These are phyloP conservation scores for Champsocephalus gunnari DNA, from an alignment of 2,797 vertebrate genomes.

Conservation along the genomic window DNA sequence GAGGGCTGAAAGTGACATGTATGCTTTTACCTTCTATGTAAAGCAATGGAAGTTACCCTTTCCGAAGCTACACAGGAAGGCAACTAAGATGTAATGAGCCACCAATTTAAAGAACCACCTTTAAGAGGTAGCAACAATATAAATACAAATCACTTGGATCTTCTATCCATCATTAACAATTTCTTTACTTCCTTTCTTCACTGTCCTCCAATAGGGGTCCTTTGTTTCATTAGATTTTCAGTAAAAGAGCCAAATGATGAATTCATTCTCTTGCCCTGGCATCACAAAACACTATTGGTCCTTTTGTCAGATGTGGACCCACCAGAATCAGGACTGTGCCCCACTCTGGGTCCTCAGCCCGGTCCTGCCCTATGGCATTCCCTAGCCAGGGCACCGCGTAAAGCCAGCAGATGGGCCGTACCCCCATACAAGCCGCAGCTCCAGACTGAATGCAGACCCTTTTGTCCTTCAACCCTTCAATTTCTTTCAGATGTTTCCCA, in stretches of 20 bases:
- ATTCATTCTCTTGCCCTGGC: constrained; percentile 51
- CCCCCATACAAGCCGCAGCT: constrained; percentile 74
- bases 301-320: constrained; percentile 59
- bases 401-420: constrained; percentile 77
- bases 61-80: constrained; percentile 35
- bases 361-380: constrained; percentile 61
- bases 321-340: constrained; percentile 58
- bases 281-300: constrained; percentile 28
- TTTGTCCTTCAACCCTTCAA: constrained; percentile 82
- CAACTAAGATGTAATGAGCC: constrained; percentile 18
- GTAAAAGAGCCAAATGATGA: constrained; percentile 47
- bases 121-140: constrained; percentile 19
- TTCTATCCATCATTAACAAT: constrained; percentile 43
- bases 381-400: constrained; percentile 68
- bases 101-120: constrained; percentile 9
- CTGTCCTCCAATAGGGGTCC: constrained; percentile 5
- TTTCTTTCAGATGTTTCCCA: constrained; percentile 88
- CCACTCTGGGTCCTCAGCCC: constrained; percentile 37
- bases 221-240: constrained; percentile 56
- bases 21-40: constrained; percentile 83
- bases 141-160: constrained; percentile 1
- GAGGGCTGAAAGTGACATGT: constrained; percentile 88
- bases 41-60: constrained; percentile 34
- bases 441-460: constrained; percentile 77
- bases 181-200: constrained; percentile 10